These are phyloP conservation scores for Gallinago media DNA, from an alignment of 2,113 vertebrate genomes.

Conservation along the genomic window DNA sequence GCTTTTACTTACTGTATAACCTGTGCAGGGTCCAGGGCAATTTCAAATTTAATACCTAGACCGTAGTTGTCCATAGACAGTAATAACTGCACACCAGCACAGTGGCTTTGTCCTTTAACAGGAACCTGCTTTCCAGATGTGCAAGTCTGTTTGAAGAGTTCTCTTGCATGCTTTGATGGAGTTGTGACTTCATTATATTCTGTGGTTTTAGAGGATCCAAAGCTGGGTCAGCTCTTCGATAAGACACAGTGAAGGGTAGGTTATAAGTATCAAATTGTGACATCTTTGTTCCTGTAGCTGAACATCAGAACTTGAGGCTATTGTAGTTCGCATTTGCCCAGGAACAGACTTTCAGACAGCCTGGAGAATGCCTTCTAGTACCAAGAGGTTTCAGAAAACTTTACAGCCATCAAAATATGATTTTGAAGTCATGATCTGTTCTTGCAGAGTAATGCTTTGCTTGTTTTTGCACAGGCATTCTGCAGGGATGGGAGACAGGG, in stretches of 20 bases:
- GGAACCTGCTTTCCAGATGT: background rate
- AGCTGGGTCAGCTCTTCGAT: background rate
- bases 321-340: background rate
- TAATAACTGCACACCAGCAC: background rate
- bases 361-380: background rate
- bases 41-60: background rate
- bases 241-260: background rate
- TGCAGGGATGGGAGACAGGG: background rate
- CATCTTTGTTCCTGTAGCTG: background rate
- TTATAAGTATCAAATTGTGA: background rate
- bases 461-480: background rate
- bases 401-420: background rate
- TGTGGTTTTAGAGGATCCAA: background rate
- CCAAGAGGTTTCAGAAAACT: background rate
- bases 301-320: background rate
- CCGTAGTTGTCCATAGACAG: background rate
- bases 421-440: background rate
- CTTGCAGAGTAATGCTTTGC: background rate
- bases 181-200: background rate
- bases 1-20: background rate
- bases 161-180: background rate
- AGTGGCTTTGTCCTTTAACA: background rate
- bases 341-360: background rate
- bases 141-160: background rate
- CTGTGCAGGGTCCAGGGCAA: background rate